Percentiles rank a stretch among this genome's conserved stretches.
Evolutionary conservation across 2,888 invertebrate genomes (phyloP).

Genomic region (Selenia dentaria): DNA sequence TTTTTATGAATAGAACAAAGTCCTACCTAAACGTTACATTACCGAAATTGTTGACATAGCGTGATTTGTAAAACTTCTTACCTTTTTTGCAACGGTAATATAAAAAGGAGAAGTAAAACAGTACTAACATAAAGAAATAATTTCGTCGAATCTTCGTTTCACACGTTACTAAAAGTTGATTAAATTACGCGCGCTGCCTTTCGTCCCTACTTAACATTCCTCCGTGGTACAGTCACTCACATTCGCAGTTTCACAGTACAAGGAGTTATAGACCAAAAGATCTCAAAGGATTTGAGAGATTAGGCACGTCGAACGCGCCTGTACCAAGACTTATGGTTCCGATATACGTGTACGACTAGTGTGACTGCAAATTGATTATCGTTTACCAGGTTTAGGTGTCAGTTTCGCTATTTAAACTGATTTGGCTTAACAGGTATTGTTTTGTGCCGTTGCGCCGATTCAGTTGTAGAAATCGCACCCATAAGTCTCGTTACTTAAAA

Average conservation of each 20-base stretch:
- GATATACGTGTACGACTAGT: constrained; percentile 1
- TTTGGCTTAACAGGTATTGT: too few species aligned
- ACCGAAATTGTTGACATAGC: too few species aligned
- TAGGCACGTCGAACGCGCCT: constrained; percentile 69
- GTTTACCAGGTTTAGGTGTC: not conserved
- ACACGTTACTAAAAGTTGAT: constrained; percentile 19
- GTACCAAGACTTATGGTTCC: constrained; percentile 43
- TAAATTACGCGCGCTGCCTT: constrained; percentile 17
- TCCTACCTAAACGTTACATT: too few species aligned
- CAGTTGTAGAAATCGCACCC: too few species aligned
- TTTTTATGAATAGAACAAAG: too few species aligned
- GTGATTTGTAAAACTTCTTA: too few species aligned
- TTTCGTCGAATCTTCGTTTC: constrained; percentile 13
- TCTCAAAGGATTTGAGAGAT: constrained; percentile 64
- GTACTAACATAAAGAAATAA: not conserved
- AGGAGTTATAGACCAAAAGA: constrained; percentile 42
- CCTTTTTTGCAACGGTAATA: too few species aligned
- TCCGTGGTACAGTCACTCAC: constrained; percentile 27
- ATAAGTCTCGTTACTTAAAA: too few species aligned
- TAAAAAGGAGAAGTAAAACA: not conserved
- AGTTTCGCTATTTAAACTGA: too few species aligned
- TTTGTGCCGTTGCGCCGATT: too few species aligned
- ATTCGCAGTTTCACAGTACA: constrained; percentile 32
- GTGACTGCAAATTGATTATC: not conserved
- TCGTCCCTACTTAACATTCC: constrained; percentile 24